A percentile compares a stretch with the other conserved stretches of the same genome.
Conservation (phyloP, 1,140 invertebrate genomes). For the Drosophila setifemur region DNA sequence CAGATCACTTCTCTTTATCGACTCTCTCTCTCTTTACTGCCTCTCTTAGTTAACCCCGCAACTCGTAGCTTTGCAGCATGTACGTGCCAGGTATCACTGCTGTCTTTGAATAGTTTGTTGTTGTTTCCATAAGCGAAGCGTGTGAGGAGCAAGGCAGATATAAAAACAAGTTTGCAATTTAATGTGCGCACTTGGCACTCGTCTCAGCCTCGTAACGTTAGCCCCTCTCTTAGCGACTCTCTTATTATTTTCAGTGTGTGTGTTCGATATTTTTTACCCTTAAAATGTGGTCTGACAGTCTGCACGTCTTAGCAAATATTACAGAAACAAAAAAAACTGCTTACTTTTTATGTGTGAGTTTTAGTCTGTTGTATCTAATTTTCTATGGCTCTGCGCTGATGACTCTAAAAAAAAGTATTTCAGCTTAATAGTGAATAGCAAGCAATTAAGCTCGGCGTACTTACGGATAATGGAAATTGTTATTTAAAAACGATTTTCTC, state of each 20-base stretch:
- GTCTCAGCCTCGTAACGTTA: slow-evolving; percentile 48
- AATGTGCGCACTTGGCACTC: slow-evolving; percentile 75
- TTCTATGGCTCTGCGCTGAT: slow-evolving; percentile 49
- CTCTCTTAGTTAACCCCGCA: slow-evolving; percentile 31
- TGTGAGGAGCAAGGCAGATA: slow-evolving; percentile 46
- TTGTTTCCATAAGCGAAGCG: slow-evolving; percentile 58
- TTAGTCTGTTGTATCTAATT: background rate
- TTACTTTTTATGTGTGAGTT: slow-evolving; percentile 45
- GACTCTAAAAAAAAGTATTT: slow-evolving; percentile 50
- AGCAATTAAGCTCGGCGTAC: slow-evolving; percentile 23
- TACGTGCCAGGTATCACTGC: slow-evolving; percentile 76
- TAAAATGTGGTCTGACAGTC: slow-evolving; percentile 18
- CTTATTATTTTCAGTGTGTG: slow-evolving; percentile 12
- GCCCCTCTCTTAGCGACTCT: slow-evolving; percentile 37
- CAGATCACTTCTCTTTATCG: slow-evolving; percentile 51
- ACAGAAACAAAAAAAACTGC: slow-evolving; percentile 17
- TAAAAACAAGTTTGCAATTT: slow-evolving; percentile 81
- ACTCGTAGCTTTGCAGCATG: slow-evolving; percentile 52
- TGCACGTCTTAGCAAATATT: slow-evolving; percentile 65
- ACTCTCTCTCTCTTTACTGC: slow-evolving; percentile 3
- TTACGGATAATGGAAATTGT: slow-evolving; percentile 46
- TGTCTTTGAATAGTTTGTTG: slow-evolving; percentile 30
- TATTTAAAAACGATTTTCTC: slow-evolving; percentile 36
- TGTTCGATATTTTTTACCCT: background rate
- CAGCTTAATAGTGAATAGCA: slow-evolving; percentile 43